Percentiles rank a stretch among this genome's conserved stretches.
Conservation (phyloP, 2,888 invertebrate species). For the Xestia ashworthii region DNA sequence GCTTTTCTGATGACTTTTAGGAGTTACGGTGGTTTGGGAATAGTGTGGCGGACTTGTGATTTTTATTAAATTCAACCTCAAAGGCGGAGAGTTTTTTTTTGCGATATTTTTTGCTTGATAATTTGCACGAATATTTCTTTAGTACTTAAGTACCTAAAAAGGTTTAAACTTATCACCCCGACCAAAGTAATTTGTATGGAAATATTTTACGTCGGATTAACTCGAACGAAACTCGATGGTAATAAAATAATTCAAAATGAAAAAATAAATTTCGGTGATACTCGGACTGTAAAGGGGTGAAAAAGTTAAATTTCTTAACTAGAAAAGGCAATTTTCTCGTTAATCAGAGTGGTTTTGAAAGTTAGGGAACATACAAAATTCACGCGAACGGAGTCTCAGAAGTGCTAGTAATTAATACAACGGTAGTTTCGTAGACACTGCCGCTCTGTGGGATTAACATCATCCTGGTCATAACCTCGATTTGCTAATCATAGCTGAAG, state of each 20-base stretch:
- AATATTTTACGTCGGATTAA: neutral
- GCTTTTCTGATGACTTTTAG: no score
- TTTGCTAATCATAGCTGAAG: neutral
- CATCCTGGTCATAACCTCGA: constrained; percentile 1
- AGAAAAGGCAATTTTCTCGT: neutral
- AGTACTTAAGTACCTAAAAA: neutral
- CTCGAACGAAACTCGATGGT: neutral
- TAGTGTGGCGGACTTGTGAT: no score
- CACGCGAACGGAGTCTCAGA: neutral
- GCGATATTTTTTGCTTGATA: neutral
- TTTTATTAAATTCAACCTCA: neutral
- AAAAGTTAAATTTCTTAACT: neutral
- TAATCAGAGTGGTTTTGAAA: neutral
- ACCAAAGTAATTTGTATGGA: neutral
- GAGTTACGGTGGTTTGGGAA: no score
- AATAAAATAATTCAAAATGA: neutral
- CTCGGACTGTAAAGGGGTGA: neutral
- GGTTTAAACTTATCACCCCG: neutral
- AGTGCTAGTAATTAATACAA: neutral
- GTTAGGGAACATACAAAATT: neutral
- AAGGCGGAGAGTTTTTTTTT: neutral
- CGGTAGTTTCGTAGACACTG: neutral
- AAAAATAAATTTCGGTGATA: no score
- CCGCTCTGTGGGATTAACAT: neutral
- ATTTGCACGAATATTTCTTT: neutral